Percentiles rank a stretch among this genome's conserved stretches.
phyloP scores from a whole-genome alignment of 1,140 invertebrate species.

The Stegodyphus mimosarum region DNA sequence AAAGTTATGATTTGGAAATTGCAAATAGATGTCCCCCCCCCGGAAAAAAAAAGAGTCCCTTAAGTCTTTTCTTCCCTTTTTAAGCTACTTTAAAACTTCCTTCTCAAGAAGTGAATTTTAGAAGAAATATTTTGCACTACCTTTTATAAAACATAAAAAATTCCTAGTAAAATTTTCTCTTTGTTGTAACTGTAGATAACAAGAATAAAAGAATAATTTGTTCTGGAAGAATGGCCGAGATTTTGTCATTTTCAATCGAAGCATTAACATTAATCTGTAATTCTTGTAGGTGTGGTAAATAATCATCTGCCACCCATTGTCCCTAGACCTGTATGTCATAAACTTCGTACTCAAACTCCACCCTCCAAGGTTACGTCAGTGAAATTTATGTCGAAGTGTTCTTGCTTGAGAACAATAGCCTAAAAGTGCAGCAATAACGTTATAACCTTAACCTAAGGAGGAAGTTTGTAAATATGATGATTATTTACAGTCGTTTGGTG shows the following conservation, averaged over 20 bases:
- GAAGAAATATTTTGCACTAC: no score
- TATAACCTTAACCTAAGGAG: conserved; percentile 42
- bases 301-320: conserved; percentile 44
- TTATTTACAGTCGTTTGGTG: conserved; percentile 7
- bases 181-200: background rate
- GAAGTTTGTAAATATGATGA: background rate
- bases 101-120: no score
- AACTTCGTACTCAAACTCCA: conserved; percentile 23
- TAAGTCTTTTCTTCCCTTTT: no score
- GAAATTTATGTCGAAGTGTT: conserved; percentile 54
- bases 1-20: no score
- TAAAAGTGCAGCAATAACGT: background rate
- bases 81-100: no score
- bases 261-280: background rate
- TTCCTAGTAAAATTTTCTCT: no score
- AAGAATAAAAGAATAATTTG: background rate
- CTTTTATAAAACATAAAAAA: no score
- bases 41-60: no score
- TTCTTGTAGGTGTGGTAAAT: conserved; percentile 41
- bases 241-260: background rate
- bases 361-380: conserved; percentile 55
- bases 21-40: no score
- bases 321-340: conserved; percentile 26
- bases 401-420: conserved; percentile 37
- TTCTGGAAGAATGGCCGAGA: background rate